These are phyloP conservation scores for Prunella fulvescens DNA, from an alignment of 2,113 vertebrate species.

Conservation along the genomic window DNA sequence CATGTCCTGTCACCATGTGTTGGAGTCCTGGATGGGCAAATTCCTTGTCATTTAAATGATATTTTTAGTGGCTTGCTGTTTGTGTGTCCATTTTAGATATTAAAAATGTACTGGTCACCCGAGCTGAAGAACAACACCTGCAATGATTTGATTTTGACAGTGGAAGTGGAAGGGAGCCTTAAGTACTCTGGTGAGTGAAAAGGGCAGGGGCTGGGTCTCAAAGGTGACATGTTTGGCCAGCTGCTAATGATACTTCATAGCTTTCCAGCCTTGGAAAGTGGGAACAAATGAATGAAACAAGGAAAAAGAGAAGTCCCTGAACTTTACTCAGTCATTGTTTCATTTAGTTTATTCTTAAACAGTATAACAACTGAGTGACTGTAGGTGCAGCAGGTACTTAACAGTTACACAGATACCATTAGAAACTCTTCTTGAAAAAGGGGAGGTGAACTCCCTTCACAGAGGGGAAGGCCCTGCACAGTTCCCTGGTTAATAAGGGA, in stretches of 20 bases:
- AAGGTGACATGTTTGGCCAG: accelerated
- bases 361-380: background rate
- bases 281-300: background rate
- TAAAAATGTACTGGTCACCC: constrained; percentile 72
- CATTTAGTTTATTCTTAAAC: background rate
- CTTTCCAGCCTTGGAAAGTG: background rate
- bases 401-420: background rate
- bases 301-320: background rate
- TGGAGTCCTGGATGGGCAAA: background rate
- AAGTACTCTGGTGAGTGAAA: constrained; percentile 31
- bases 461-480: background rate
- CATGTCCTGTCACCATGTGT: background rate
- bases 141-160: constrained; percentile 63
- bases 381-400: background rate
- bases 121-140: constrained; percentile 60
- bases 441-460: background rate
- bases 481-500: background rate
- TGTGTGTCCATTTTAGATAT: constrained; percentile 57
- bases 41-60: background rate
- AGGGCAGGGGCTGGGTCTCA: background rate
- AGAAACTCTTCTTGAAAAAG: background rate
- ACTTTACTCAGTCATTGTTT: background rate
- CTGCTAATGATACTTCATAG: background rate
- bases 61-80: background rate
- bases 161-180: constrained; percentile 57